Evolutionary conservation across 2,797 vertebrate species (phyloP), one percentile per base, ranked within the genome.

Genomic region (Lacerta agilis): DNA sequence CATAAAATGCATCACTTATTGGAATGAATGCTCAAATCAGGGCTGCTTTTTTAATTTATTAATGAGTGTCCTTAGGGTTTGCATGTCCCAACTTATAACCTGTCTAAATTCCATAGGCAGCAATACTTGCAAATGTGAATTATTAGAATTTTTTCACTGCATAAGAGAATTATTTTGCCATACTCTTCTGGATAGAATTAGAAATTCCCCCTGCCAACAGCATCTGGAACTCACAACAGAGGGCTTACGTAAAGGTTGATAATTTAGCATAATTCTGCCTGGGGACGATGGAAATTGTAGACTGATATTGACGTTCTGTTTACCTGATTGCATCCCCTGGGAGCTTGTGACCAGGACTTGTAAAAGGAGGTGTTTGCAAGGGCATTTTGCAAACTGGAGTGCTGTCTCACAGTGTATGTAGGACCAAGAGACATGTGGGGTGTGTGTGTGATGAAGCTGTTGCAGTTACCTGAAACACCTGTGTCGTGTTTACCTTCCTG

Each of bases 81-180:
- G 11, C 25, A 11, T 67, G 2, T 71, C 90, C 38, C n/a, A 86
- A 82, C 73, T 43, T 77, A 78, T 29, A 41, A 79, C 49, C 87
- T 29, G 8, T 2, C 41, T 8, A 49, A n/a, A 7, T 84, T 85
- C 2, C 1, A 82, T 5, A 86, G 2, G 0, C 64, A 29, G 4
- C 78, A 45, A 20, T 89, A 92, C 79, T 79, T 77, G 25, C 8
- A 93, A 20, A 90, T 58, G 41, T 55, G 61, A 80, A 36, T 13
- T 55, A 55, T 41, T 71, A 69, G 75, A 79, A 43, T 88, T 55
- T 79, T 61, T 85, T 80, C 25, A 38, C 38, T 38, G 49, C 25
- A 66, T 69, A 66, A 72, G 20, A 67, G 5, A 15, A 20, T 55
- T 76, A 43, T 87, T 18, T 38, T 13, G 13, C 17, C 36, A 41